phyloP scores from a whole-genome alignment of 2,797 vertebrate genomes.

The Lepilemur ruficaudatus region DNA sequence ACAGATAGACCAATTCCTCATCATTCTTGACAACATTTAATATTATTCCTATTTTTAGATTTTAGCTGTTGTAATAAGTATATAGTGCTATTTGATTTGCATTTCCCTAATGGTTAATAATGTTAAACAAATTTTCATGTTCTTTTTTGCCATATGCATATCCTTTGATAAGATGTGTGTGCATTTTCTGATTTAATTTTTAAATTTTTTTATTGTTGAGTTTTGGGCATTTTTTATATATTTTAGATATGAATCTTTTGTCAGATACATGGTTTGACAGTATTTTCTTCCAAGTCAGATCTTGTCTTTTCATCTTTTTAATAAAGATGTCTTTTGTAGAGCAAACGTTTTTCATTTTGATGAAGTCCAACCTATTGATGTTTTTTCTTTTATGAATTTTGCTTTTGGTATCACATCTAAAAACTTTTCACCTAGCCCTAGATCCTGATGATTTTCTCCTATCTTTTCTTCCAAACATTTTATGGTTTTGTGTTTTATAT shows the following conservation, averaged over 20 bases:
- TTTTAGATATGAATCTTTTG: neutral
- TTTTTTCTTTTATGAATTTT: neutral
- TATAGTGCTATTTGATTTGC: neutral
- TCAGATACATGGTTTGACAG: neutral
- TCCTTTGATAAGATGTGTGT: neutral
- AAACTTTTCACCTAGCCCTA: neutral
- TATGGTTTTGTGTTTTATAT: neutral
- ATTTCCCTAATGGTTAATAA: neutral
- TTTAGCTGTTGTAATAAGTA: neutral
- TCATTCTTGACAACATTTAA: neutral
- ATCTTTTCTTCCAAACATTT: neutral
- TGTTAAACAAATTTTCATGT: neutral
- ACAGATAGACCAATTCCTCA: neutral
- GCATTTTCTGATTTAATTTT: neutral
- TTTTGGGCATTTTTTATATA: neutral
- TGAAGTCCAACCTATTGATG: neutral
- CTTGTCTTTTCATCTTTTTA: neutral
- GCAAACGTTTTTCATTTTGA: neutral
- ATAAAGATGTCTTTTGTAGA: neutral
- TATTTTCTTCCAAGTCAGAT: neutral
- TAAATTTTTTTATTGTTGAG: neutral
- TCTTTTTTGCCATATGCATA: neutral
- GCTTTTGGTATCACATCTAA: neutral
- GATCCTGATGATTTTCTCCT: neutral
- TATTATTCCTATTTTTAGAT: neutral